phyloP scores from a whole-genome alignment of 2,888 invertebrate genomes.

The Rosalia funebris region DNA sequence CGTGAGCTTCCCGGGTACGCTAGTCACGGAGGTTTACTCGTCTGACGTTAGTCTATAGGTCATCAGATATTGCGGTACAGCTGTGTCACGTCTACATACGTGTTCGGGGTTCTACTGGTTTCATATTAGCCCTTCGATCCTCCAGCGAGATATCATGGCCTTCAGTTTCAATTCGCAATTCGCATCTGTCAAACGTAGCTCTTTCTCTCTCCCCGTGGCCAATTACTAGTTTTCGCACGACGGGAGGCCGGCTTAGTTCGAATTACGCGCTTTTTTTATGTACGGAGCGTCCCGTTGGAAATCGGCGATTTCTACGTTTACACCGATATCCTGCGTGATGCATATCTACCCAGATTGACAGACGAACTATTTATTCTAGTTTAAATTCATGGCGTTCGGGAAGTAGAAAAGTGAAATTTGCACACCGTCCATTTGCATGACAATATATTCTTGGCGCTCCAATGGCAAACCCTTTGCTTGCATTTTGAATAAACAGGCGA shows the following conservation, averaged over 20 bases:
- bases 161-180: slow-evolving; percentile 40
- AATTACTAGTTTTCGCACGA: not conserved
- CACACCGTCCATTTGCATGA: too few relatives aligned
- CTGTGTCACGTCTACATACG: slow-evolving; percentile 63
- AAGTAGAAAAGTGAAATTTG: too few relatives aligned
- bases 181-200: slow-evolving; percentile 8
- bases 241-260: not conserved
- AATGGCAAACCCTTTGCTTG: too few relatives aligned
- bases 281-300: not conserved
- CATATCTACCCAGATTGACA: too few relatives aligned
- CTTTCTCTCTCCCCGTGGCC: not conserved
- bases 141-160: slow-evolving; percentile 40
- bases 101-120: slow-evolving; percentile 61
- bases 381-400: too few relatives aligned
- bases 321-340: too few relatives aligned
- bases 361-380: too few relatives aligned
- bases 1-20: slow-evolving; percentile 56
- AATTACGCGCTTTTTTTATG: not conserved
- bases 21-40: slow-evolving; percentile 58
- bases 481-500: too few relatives aligned
- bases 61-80: slow-evolving; percentile 62
- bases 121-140: slow-evolving; percentile 53
- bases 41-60: slow-evolving; percentile 61
- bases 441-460: too few relatives aligned
- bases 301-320: too few relatives aligned